Base-by-base conservation (phyloP, 2,113 vertebrate genomes). In the Hippopotamus amphibius region DNA sequence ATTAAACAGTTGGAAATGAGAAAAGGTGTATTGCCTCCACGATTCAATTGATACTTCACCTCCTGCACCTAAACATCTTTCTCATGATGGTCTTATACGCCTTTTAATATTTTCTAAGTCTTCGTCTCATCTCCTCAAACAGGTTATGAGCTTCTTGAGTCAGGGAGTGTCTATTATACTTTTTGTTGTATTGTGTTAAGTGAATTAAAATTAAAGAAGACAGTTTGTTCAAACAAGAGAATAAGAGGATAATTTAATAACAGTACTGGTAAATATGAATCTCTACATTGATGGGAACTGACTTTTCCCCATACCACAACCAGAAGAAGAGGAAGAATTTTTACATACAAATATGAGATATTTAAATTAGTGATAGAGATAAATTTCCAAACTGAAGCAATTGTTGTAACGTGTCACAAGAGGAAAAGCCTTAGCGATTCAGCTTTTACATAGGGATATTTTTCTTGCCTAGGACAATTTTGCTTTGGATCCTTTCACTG, bases 1-100 rank as follows among this genome's bases (percentile, higher is more conserved):
- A 94, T 88, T 68, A 87, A 96, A 83, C 19, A 28, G 48, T 59
- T 93, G 65, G 7, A 93, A 95, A 95, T 33, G 59, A 94, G 55
- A 61, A 85, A 79, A 96, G 48, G 33, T n/a, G 1, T 50, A 87
- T 24, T 43, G 30, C 55, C 50, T 84, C 77, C 80, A 17, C 21
- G 81, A 33, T 57, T 86, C 55, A 92, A 82, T 12, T 50, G 16
- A 41, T 5, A 57, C 24, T 71, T 96, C 53, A 85, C 82, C 68
- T 86, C 26, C 61, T 68, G 1, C n/a, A 30, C 17, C 33, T 13
- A 79, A 91, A 72, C 46, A 65, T 90, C 61, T 83, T 95, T 94
- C 50, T 92, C 17, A 55, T 65, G 90, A 48, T 10, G 5, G 14
- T 55, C 22, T 82, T 83, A n/a, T 8, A 33, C 26, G 9, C 28